Conservation (phyloP, 2,888 invertebrate species). For the Nemotelus nigrinus region DNA sequence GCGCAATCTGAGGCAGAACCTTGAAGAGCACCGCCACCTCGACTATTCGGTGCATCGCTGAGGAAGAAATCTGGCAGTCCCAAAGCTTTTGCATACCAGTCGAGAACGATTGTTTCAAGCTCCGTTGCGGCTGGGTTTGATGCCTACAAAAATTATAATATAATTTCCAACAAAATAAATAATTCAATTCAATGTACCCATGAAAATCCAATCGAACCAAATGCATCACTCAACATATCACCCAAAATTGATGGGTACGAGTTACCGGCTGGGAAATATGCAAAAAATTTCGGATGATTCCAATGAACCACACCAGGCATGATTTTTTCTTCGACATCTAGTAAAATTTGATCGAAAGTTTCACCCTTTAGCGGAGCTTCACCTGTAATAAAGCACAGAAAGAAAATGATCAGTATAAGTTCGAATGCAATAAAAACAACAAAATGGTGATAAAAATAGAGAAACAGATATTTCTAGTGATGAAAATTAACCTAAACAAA, state of each 20-base stretch:
- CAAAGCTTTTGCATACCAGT: conserved; percentile 83
- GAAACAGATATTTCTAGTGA: too few species aligned
- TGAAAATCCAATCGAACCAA: conserved; percentile 91
- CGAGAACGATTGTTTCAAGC: conserved; percentile 82
- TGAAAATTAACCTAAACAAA: too few species aligned
- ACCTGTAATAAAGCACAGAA: conserved; percentile 54
- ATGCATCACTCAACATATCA: conserved; percentile 88
- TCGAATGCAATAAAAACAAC: neutral
- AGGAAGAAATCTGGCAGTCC: conserved; percentile 77
- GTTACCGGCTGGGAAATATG: conserved; percentile 93
- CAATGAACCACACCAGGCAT: conserved; percentile 89
- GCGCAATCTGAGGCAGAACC: conserved; percentile 87
- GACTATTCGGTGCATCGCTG: conserved; percentile 63
- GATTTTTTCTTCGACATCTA: conserved; percentile 80
- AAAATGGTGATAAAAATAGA: too few species aligned
- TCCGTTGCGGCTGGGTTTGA: conserved; percentile 89
- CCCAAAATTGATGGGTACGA: conserved; percentile 91
- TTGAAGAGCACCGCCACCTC: conserved; percentile 84
- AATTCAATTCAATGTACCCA: conserved; percentile 72
- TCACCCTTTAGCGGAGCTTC: conserved; percentile 79
- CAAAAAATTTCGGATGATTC: conserved; percentile 94
- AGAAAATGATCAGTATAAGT: neutral
- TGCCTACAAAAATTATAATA: conserved; percentile 67
- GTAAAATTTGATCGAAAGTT: conserved; percentile 78
- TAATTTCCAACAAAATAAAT: conserved; percentile 3